phyloP scores from a whole-genome alignment of 2,797 vertebrate species.

The Lepidocolaptes lacrymiger region DNA sequence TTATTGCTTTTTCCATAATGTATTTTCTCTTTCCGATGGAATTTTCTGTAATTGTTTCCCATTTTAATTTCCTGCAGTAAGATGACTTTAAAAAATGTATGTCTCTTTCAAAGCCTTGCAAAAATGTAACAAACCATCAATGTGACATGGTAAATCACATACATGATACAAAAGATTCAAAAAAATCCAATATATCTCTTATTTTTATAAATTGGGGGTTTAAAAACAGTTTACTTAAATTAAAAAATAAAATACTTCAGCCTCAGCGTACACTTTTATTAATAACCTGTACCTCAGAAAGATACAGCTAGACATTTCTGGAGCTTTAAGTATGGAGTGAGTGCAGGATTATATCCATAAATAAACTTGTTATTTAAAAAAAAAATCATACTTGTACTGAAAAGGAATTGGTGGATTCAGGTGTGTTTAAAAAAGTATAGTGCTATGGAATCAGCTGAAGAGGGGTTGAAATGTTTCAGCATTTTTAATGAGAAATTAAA shows the following conservation, averaged over 20 bases:
- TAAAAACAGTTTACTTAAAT: neutral
- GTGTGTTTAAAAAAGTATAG: neutral
- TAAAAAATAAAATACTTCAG: neutral
- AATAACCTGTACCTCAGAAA: neutral
- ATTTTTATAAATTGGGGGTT: constrained; percentile 1
- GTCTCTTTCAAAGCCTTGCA: constrained; percentile 61
- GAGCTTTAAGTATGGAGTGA: neutral
- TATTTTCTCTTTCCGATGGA: constrained; percentile 72
- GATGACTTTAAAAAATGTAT: constrained; percentile 71
- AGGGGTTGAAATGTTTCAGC: neutral
- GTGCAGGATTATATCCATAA: neutral
- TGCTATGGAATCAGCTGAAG: neutral
- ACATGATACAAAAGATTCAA: constrained; percentile 15
- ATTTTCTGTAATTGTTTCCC: constrained; percentile 76
- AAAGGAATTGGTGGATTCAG: neutral
- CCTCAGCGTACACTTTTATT: neutral
- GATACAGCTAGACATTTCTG: neutral
- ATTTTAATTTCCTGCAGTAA: constrained; percentile 76
- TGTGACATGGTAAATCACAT: constrained; percentile 45
- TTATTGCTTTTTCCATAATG: constrained; percentile 75
- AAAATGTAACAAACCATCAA: constrained; percentile 52
- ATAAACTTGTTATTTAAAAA: neutral
- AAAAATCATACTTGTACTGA: neutral
- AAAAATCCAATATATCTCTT: neutral
- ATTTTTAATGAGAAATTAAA: neutral